phyloP scores from a whole-genome alignment of 1,140 invertebrate species.

The Pinna nobilis region DNA sequence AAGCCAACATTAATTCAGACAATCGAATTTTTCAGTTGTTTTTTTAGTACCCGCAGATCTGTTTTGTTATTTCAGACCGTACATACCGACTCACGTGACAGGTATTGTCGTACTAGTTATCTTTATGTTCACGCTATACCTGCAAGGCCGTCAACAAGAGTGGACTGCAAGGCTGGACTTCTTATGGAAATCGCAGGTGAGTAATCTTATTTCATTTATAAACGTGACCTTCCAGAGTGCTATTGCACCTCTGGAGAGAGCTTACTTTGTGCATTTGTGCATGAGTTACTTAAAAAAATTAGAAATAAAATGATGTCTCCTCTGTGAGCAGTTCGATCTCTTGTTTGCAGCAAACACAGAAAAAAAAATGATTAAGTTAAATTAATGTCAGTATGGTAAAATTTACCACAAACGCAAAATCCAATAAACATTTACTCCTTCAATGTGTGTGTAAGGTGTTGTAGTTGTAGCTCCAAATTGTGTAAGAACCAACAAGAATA shows the following conservation, averaged over 20 bases:
- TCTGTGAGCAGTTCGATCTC: too few relatives aligned
- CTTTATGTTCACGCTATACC: constrained; percentile 85
- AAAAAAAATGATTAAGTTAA: constrained; percentile 80
- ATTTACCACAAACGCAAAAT: too few relatives aligned
- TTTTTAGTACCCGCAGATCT: not conserved
- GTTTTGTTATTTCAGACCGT: constrained; percentile 55
- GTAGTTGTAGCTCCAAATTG: too few relatives aligned
- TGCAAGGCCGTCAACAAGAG: constrained; percentile 87
- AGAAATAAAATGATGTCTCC: not conserved
- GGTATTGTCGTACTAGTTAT: constrained; percentile 82
- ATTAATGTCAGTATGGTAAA: constrained; percentile 68
- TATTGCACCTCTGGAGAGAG: too few relatives aligned
- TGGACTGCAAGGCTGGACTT: constrained; percentile 86
- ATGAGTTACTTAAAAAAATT: not conserved
- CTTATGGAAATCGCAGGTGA: constrained; percentile 92
- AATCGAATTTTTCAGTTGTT: not conserved
- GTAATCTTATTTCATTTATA: not conserved
- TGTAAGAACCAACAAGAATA: too few relatives aligned
- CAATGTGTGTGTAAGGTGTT: too few relatives aligned
- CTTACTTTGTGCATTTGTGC: not conserved
- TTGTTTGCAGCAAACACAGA: constrained; percentile 80
- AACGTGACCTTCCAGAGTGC: too few relatives aligned
- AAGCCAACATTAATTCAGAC: not conserved
- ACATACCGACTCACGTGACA: constrained; percentile 74
- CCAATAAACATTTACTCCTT: too few relatives aligned